Conservation (phyloP, 2,113 vertebrate genomes). For the Xenopus borealis region DNA sequence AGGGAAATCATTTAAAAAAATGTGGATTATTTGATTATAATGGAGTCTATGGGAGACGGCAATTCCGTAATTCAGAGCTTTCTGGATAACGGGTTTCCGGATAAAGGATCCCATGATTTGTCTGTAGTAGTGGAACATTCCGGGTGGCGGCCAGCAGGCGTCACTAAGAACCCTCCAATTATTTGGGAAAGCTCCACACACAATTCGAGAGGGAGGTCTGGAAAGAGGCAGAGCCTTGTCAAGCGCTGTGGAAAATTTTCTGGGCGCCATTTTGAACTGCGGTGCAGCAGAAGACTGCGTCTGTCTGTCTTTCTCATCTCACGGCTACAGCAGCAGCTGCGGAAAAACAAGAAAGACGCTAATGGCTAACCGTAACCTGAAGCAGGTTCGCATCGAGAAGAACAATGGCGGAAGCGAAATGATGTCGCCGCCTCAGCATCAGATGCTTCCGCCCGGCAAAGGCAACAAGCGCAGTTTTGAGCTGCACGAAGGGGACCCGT, state of each 20-base stretch:
- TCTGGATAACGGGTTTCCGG: too few relatives aligned
- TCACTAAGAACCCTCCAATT: background rate
- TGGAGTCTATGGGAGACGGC: too few relatives aligned
- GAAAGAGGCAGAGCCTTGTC: conserved; percentile 24
- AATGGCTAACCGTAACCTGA: conserved; percentile 78
- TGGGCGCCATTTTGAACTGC: conserved; percentile 68
- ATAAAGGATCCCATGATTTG: too few relatives aligned
- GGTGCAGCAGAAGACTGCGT: fast-evolving
- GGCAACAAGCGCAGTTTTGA: conserved; percentile 61
- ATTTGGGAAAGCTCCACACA: background rate
- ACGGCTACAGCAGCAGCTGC: fast-evolving
- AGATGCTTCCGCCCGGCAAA: conserved; percentile 35
- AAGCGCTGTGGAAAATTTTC: conserved; percentile 33
- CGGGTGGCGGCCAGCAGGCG: background rate
- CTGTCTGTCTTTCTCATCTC: background rate
- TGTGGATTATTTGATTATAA: too few relatives aligned
- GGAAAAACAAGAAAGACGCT: fast-evolving
- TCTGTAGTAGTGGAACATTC: too few relatives aligned
- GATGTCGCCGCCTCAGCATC: conserved; percentile 40
- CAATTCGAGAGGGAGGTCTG: background rate
- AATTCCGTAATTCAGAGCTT: too few relatives aligned
- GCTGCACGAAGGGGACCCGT: conserved; percentile 54
- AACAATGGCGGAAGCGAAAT: conserved; percentile 56
- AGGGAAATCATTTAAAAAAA: too few relatives aligned
- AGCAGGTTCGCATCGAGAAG: conserved; percentile 75